Evolutionary conservation across 1,140 invertebrate species (phyloP).

Genomic region (Helicoverpa zea): DNA sequence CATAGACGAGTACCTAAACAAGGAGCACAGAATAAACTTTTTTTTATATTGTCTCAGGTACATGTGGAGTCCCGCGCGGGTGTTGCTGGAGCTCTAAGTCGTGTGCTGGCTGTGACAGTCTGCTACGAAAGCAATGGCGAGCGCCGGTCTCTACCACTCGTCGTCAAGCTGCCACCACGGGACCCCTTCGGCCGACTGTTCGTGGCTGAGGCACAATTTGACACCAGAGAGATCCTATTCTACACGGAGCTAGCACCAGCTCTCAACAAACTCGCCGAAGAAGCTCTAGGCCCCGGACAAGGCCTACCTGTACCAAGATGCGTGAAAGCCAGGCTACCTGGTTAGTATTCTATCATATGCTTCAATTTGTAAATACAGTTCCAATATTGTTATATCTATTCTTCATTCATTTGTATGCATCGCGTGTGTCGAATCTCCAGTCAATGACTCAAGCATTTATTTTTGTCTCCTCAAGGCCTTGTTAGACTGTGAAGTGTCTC

Average conservation of each 20-base stretch:
- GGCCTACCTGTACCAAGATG: constrained; percentile 85
- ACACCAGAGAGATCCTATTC: constrained; percentile 93
- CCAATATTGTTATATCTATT: constrained; percentile 10
- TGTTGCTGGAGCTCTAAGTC: constrained; percentile 77
- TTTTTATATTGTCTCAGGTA: constrained; percentile 2
- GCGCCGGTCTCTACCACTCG: constrained; percentile 86
- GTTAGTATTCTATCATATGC: constrained; percentile 49
- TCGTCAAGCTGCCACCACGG: constrained; percentile 92
- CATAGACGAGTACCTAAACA: neutral
- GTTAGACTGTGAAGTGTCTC: constrained; percentile 27
- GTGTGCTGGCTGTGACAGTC: constrained; percentile 78
- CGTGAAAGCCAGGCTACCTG: constrained; percentile 77
- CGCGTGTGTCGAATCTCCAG: constrained; percentile 44
- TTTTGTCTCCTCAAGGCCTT: constrained; percentile 61
- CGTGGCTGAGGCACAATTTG: constrained; percentile 93
- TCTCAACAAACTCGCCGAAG: constrained; percentile 81
- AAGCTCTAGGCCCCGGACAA: constrained; percentile 75
- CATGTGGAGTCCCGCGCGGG: constrained; percentile 76
- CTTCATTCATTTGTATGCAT: constrained; percentile 47
- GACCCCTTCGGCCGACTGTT: constrained; percentile 92
- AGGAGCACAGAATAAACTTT: neutral
- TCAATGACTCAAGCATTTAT: constrained; percentile 57
- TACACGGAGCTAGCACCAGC: constrained; percentile 90
- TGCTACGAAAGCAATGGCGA: constrained; percentile 75
- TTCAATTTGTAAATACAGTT: neutral